Base-by-base conservation (phyloP, 2,113 vertebrate species). In the Neoarius graeffei region DNA sequence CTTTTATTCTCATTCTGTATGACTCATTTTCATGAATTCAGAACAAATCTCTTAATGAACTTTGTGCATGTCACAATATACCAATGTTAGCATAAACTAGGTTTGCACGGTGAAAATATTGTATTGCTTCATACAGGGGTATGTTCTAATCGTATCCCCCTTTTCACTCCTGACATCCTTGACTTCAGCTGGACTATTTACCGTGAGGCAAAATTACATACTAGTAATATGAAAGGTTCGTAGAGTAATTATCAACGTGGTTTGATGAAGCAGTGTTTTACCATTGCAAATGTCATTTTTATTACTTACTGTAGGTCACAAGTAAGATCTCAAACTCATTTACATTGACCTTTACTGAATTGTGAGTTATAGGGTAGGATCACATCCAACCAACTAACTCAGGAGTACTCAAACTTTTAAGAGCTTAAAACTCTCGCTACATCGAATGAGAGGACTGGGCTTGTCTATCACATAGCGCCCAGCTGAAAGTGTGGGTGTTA, bases 11-110 rank as follows among this genome's bases (percentile, higher is more conserved):
- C 30, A 81, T 86, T 67, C 48, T 14, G 15, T 14, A n/a, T 66
- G n/a, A 79, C 59, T 64, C 60, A 64, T 64, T 50, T 62, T 50
- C 27, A 2, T 9, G 14, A 60, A 25, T 48, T 23, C 81, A 27
- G 13, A 56, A 48, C 76, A 79, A 56, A 30, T 27, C 76, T 56
- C 25, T 15, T 80, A 80, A 52, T 56, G 52, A 27, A 54, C 50
- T 80, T 56, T 27, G 11, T 27, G n/a, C 15, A 27, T 80, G 76
- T 80, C 76, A 80, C 76, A 56, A 79, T n/a, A n/a, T 76, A 25
- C 42, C 50, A 56, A 20, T 56, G 52, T 80, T 15, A 80, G 25
- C 76, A 80, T 8, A 17, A 35, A 56, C 56, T 27, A 15, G 13
- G n/a, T 57, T 27, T 56, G 50, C 7, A 54, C 5, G 7, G 42